A percentile compares a stretch with the other conserved stretches of the same genome.
Evolutionary conservation across 2,888 invertebrate species (phyloP).

Genomic region (Cosmorhoe ocellata): DNA sequence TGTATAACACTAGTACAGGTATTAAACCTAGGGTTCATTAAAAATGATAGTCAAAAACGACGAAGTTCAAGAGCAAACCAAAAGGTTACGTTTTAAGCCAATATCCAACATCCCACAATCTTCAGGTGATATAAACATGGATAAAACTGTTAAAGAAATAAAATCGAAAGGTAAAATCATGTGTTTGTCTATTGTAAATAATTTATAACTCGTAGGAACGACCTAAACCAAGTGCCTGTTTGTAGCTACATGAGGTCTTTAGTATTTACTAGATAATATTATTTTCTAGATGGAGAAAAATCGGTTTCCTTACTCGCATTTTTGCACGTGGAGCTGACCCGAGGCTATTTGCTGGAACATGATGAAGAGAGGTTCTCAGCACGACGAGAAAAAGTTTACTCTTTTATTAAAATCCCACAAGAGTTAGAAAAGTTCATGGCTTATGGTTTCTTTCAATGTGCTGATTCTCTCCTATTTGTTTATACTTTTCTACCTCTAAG

Average conservation of each 20-base stretch:
- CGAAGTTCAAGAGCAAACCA: conserved; percentile 67
- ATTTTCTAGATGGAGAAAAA: conserved; percentile 65
- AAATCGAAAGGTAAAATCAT: conserved; percentile 59
- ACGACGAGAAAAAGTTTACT: conserved; percentile 96
- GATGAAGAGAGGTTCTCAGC: conserved; percentile 97
- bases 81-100: conserved; percentile 74
- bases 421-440: conserved; percentile 96
- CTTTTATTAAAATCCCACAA: conserved; percentile 96
- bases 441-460: conserved; percentile 97
- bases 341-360: conserved; percentile 96
- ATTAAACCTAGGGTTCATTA: not conserved
- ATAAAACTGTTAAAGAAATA: conserved; percentile 58
- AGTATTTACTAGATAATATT: not conserved
- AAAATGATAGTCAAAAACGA: conserved; percentile 66
- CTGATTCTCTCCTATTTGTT: conserved; percentile 98
- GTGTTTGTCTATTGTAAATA: too few relatives aligned
- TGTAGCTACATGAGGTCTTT: too few relatives aligned
- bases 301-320: conserved; percentile 84
- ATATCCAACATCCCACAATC: conserved; percentile 60
- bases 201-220: not conserved
- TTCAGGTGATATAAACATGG: conserved; percentile 57
- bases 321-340: conserved; percentile 92
- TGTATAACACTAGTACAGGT: too few relatives aligned
- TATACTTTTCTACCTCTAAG: conserved; percentile 98
- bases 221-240: not conserved